Evolutionary conservation across 2,888 invertebrate species (phyloP), one percentile per base, ranked within the genome.

Genomic region (Eumacrocentrus americanus): DNA sequence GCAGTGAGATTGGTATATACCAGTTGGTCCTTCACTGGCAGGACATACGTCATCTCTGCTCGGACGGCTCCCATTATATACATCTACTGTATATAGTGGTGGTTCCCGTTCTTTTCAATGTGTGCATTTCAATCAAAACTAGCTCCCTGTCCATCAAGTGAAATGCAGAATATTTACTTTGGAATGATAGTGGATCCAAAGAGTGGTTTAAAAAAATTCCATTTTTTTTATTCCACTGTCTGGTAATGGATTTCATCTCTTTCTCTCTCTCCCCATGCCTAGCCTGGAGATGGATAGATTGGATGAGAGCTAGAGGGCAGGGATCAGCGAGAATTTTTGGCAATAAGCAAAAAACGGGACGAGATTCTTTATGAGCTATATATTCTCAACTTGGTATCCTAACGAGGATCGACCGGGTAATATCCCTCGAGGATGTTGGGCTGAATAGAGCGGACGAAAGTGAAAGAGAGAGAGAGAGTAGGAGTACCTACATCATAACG

Each of bases 321-420:
- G 12, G 12, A 47, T n/a, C 29, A 23, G n/a, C 29, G 9, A 18
- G 18, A 16, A 16, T 50, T 50, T 9, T 29, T n/a, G 34, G 34
- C 29, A 50, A 50, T 35, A 35, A 50, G 50, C 34, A 35, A 50
- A 50, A 35, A 35, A 18, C 35, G 34, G 9, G n/a, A n/a, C n/a
- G n/a, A n/a, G n/a, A n/a, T 5, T 14, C 11, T 44, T 42, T 29
- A 54, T n/a, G 34, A 42, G 16, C 38, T 25, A 25, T 7, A 12
- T 23, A 4, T 20, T 22, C 23, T 6, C 42, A 42, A 54, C 44
- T 20, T 34, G 44, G 12, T 54, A 22, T 44, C 23, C 29, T 54
- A 54, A 46, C 29, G 29, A 54, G 54, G 37, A 54, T 54, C 23
- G 34, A 42, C 18, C 12, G 22, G 23, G 42, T 18, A 44, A 54